Evolutionary conservation across 2,888 invertebrate species (phyloP), one percentile per base, ranked within the genome.

Genomic region (Congeria kusceri): DNA sequence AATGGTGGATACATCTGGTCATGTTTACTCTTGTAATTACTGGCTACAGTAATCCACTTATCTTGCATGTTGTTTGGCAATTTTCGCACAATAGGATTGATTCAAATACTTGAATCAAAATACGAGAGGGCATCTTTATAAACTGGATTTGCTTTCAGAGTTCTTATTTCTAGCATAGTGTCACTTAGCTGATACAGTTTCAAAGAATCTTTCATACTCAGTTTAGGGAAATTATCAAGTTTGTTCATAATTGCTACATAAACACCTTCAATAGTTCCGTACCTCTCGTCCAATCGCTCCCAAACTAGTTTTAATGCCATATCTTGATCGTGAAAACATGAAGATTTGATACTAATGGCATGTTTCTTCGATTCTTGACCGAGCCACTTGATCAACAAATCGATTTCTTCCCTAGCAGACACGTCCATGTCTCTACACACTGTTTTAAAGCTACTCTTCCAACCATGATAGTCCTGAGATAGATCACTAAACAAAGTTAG

Each of bases 251-350:
- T 15, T 3, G 53, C 49, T n/a, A 28, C 18, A 15, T 61, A 56
- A 7, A 74, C 20, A 29, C 56, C 32, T 47, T 74, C 73, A 25
- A 62, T 62, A 15, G 61, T 27, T 9, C 73, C 73, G 53, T 63
- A 74, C 1, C 67, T 29, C 23, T 74, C 73, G 28, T 67, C 67
- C 11, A 74, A 56, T 13, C 73, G 29, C 15, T 62, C 62, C 73
- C 73, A 74, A n/a, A 74, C 11, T 1, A 39, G 39, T 39, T 39
- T 39, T 9, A 39, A 39, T 39, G 39, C 39, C 39, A 39, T 39
- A 15, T 39, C 15, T 32, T 7, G 39, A 15, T 39, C 3, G 11
- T 32, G 39, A 15, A 39, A 39, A 39, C 39, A 39, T 13, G 39
- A 39, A 15, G 39, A 39, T 39, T 39, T 39, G 39, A 39, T 39